phyloP scores from a whole-genome alignment of 2,888 invertebrate species.

The Thymelicus lineola region DNA sequence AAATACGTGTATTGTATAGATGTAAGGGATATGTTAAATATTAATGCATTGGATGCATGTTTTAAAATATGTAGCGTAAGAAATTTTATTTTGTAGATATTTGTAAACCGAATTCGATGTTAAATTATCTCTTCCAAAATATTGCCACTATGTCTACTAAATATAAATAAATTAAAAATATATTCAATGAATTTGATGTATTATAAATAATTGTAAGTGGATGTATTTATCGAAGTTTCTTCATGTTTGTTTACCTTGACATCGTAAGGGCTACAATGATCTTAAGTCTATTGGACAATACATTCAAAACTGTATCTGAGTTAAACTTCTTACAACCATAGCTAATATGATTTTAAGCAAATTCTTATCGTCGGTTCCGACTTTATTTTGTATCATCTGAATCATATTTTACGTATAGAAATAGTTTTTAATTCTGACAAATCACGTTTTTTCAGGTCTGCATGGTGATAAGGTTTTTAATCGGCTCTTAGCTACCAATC shows the following conservation, averaged over 20 bases:
- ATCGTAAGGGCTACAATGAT: neutral
- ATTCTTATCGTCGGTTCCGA: neutral
- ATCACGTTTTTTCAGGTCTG: too few relatives aligned
- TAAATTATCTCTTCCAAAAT: slow-evolving; percentile 76
- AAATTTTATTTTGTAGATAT: slow-evolving; percentile 62
- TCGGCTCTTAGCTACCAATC: too few relatives aligned
- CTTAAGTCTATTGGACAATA: neutral
- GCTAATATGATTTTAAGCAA: too few relatives aligned
- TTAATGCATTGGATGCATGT: slow-evolving; percentile 72
- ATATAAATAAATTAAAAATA: slow-evolving; percentile 48
- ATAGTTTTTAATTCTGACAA: too few relatives aligned
- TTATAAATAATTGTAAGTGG: slow-evolving; percentile 39
- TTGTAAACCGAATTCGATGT: slow-evolving; percentile 75
- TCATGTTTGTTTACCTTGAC: neutral
- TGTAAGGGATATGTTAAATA: slow-evolving; percentile 53
- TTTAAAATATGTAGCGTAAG: slow-evolving; percentile 46
- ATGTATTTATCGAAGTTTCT: neutral
- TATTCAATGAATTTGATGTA: slow-evolving; percentile 59
- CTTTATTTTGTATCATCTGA: neutral
- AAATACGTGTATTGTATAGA: slow-evolving; percentile 60
- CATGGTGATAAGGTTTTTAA: too few relatives aligned
- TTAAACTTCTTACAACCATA: too few relatives aligned
- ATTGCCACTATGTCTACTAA: slow-evolving; percentile 76
- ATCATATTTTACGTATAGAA: neutral
- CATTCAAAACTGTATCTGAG: neutral